Evolutionary conservation across 1,140 invertebrate genomes (phyloP).

Genomic region (Eciton burchellii): DNA sequence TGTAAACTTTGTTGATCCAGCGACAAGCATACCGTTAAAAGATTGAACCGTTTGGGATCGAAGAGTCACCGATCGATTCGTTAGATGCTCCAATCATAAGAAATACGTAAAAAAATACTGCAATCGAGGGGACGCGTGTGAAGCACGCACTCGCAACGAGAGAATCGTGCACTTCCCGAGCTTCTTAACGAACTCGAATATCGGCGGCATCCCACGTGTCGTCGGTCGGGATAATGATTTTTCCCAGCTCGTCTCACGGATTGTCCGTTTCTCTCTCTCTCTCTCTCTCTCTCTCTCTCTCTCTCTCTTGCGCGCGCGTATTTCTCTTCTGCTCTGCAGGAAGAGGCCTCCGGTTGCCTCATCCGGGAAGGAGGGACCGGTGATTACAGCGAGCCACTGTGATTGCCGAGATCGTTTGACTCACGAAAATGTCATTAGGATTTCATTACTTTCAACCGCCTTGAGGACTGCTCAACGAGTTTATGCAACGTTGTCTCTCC

Average conservation of each 20-base stretch:
- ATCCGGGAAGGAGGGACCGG: slow-evolving; percentile 76
- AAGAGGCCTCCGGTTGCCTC: slow-evolving; percentile 72
- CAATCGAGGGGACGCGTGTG: not conserved
- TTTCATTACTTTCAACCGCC: slow-evolving; percentile 79
- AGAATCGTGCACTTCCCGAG: slow-evolving; percentile 12
- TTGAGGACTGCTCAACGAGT: slow-evolving; percentile 70
- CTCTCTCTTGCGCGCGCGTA: no score
- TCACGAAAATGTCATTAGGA: slow-evolving; percentile 83
- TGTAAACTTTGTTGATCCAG: not conserved
- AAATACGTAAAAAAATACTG: slow-evolving; percentile 20
- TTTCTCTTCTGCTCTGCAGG: slow-evolving; percentile 59
- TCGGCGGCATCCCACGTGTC: slow-evolving; percentile 59
- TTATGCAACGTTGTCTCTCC: slow-evolving; percentile 72
- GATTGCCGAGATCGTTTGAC: slow-evolving; percentile 78
- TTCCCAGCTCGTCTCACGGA: slow-evolving; percentile 31
- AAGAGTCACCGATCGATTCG: not conserved
- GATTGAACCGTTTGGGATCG: not conserved
- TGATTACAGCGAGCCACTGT: slow-evolving; percentile 72
- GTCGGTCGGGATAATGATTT: slow-evolving; percentile 58
- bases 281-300: no score
- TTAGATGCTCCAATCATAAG: not conserved
- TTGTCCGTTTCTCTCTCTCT: slow-evolving; percentile 34
- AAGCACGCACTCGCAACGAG: slow-evolving; percentile 9
- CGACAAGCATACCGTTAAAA: slow-evolving; percentile 33
- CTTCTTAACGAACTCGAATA: slow-evolving; percentile 51